Conservation (phyloP, 2,797 vertebrate genomes). For the Carduelis carduelis region DNA sequence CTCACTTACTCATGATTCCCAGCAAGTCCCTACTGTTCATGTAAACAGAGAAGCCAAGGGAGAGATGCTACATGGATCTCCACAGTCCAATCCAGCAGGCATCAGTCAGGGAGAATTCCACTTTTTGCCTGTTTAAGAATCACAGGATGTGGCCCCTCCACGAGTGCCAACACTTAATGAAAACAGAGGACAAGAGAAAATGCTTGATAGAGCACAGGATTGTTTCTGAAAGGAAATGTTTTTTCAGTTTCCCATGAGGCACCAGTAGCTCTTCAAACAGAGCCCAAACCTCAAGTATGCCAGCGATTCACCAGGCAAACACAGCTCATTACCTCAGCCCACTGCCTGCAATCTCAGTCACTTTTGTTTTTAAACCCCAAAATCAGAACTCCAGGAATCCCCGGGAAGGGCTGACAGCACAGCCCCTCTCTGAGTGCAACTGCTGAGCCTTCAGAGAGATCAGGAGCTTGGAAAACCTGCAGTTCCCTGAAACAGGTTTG, state of each 20-base stretch:
- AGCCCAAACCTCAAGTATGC: conserved; percentile 61
- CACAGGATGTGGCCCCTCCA: background rate
- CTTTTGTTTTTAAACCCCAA: background rate
- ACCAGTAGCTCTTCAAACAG: conserved; percentile 56
- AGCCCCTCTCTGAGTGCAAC: background rate
- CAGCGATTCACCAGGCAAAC: conserved; percentile 45
- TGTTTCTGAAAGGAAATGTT: conserved; percentile 63
- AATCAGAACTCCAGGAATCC: background rate
- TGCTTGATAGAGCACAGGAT: background rate
- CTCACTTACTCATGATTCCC: background rate
- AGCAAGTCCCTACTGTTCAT: background rate
- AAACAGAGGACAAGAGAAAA: conserved; percentile 54
- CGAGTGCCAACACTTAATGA: background rate
- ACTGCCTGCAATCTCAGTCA: background rate
- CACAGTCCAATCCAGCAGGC: background rate
- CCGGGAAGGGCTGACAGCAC: background rate
- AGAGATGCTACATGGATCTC: background rate
- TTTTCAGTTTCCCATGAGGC: conserved; percentile 47
- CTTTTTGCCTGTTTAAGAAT: background rate
- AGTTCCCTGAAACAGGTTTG: background rate
- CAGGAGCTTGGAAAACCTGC: background rate
- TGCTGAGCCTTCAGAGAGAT: background rate
- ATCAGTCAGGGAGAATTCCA: background rate
- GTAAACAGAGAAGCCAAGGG: background rate
- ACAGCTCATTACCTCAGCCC: conserved; percentile 40